A percentile compares a stretch with the other conserved stretches of the same genome.
These are phyloP conservation scores for Protobothrops mucrosquamatus DNA, from an alignment of 2,113 vertebrate species.

Conservation along the genomic window DNA sequence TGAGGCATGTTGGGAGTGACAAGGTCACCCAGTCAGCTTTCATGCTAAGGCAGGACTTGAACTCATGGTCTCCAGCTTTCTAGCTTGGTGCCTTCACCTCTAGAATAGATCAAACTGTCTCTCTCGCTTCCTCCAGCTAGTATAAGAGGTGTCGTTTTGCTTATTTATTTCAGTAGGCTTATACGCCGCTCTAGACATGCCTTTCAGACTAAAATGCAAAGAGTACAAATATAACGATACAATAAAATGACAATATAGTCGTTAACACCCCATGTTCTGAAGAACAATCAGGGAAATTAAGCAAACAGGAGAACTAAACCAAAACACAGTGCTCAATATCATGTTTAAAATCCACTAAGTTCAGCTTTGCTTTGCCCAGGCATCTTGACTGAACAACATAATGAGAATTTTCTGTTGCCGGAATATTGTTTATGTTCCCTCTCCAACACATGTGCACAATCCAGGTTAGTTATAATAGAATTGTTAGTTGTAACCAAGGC, in stretches of 20 bases:
- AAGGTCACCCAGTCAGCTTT: background rate
- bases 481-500: slow-evolving; percentile 31
- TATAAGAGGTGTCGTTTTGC: background rate
- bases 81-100: background rate
- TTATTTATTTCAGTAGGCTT: background rate
- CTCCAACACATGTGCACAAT: background rate
- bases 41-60: background rate
- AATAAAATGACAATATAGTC: background rate
- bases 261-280: background rate
- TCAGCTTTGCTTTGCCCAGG: background rate
- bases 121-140: background rate
- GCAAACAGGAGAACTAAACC: background rate
- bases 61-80: background rate
- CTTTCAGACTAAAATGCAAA: background rate
- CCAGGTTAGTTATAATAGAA: background rate
- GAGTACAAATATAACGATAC: background rate
- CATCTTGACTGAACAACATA: background rate
- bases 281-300: background rate
- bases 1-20: background rate
- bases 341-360: background rate
- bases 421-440: background rate
- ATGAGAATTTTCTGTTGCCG: background rate
- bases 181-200: background rate
- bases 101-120: background rate
- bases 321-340: background rate